These are phyloP conservation scores for Selene dorsalis DNA, from an alignment of 2,797 vertebrate species.

Conservation along the genomic window DNA sequence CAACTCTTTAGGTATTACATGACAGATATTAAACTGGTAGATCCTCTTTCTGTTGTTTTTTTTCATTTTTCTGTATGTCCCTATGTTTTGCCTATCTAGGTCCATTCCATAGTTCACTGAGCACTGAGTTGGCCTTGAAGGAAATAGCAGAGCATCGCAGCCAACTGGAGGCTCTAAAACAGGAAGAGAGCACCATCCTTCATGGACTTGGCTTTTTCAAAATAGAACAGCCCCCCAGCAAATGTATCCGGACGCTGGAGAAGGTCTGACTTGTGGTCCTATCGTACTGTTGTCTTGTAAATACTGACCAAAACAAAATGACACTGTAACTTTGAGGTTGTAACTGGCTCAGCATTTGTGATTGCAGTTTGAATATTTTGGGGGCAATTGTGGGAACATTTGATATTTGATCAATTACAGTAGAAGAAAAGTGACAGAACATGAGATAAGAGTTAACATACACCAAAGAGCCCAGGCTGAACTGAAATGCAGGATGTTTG, in stretches of 20 bases:
- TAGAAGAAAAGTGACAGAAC: not conserved
- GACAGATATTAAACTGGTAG: not conserved
- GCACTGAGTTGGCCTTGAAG: slow-evolving; percentile 76
- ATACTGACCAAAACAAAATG: not conserved
- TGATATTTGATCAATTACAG: not conserved
- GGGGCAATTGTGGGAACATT: not conserved
- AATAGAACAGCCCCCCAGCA: slow-evolving; percentile 85
- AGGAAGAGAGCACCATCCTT: slow-evolving; percentile 84
- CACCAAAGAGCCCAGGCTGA: not conserved
- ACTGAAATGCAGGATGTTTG: not conserved
- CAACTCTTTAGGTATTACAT: not conserved
- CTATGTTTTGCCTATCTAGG: slow-evolving; percentile 67
- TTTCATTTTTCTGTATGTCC: slow-evolving; percentile 4
- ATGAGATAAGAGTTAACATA: not conserved
- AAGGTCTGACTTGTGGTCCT: slow-evolving; percentile 81
- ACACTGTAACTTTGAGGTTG: slow-evolving; percentile 1
- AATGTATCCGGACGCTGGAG: slow-evolving; percentile 84
- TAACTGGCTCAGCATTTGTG: not conserved
- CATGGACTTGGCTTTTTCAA: slow-evolving; percentile 87
- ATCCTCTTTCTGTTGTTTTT: not conserved
- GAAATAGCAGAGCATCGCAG: slow-evolving; percentile 75
- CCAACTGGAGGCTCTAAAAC: slow-evolving; percentile 83
- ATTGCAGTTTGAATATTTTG: not conserved
- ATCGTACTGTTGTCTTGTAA: not conserved
- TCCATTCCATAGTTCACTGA: slow-evolving; percentile 84